phyloP scores from a whole-genome alignment of 2,888 invertebrate genomes.

The Dromius quadrimaculatus region DNA sequence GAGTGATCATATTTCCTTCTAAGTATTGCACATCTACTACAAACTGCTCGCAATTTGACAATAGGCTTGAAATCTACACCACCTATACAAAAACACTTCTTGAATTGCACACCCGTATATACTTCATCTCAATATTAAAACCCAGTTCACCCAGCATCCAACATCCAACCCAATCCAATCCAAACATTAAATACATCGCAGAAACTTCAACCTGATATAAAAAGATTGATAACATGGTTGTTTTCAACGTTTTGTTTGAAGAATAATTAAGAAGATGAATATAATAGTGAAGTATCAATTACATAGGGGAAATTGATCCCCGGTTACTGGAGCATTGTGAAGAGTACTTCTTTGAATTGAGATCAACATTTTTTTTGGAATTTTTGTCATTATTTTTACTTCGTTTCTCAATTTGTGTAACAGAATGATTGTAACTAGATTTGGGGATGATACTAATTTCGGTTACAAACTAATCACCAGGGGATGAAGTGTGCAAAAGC shows the following conservation, averaged over 20 bases:
- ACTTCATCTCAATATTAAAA: not conserved
- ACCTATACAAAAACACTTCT: not conserved
- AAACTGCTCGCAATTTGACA: not conserved
- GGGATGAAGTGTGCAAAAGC: too few species aligned
- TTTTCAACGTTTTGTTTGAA: constrained; percentile 56
- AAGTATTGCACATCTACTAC: not conserved
- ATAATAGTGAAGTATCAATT: constrained; percentile 26
- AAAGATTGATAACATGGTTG: constrained; percentile 56
- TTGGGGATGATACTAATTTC: too few species aligned
- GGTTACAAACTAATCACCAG: too few species aligned
- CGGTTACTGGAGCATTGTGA: too few species aligned
- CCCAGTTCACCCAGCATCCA: not conserved
- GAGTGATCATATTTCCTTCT: not conserved
- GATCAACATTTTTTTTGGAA: too few species aligned
- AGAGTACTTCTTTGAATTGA: too few species aligned
- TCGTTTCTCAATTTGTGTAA: too few species aligned
- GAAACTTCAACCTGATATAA: too few species aligned
- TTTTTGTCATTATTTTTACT: too few species aligned
- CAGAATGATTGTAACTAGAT: too few species aligned
- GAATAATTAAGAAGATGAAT: constrained; percentile 54
- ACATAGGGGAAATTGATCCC: constrained; percentile 36
- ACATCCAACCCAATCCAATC: not conserved
- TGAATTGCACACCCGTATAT: not conserved
- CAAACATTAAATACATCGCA: too few species aligned
- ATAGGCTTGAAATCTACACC: not conserved